Base-by-base conservation (phyloP, 2,888 invertebrate species). In the Platerodrilus igneus region DNA sequence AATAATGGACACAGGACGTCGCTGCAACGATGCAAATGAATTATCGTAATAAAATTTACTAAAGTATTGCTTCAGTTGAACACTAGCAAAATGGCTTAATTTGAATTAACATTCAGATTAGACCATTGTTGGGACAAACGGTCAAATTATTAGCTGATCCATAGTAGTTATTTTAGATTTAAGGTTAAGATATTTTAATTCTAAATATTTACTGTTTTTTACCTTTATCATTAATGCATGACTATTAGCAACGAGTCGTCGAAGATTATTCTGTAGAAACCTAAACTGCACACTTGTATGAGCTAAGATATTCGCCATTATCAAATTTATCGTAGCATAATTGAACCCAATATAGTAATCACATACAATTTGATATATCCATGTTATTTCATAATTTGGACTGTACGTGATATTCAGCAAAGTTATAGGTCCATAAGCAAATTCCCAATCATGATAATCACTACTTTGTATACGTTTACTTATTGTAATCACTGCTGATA, bases 401-500 rank as follows among this genome's bases (percentile, higher is more conserved):
- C 37, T 37, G 16, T 23, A 27, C 3, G 41, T 37, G n/a, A 28
- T 9, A 20, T 41, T 33, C 4, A 42, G 8, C 6, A 37, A 6
- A 2, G 42, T 34, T n/a, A 42, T 22, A 2, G 42, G 34, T 1
- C 37, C 37, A 18, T 34, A 42, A 4, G 34, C 17, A 15, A 42
- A 34, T 13, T 37, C 29, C 42, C 42, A 42, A 14, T 42, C 37
- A n/a, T 29, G 29, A 11, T n/a, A 20, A 32, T 41, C 37, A 14
- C 18, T 37, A 15, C 37, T 37, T 15, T 18, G 13, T 14, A 37
- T 26, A 4, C 37, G 37, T 19, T 31, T 30, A 8, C 11, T 25
- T 1, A 37, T n/a, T 4, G 37, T 37, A 15, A 27, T 18, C 2
- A 28, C 10, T 7, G 32, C 26, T 32, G 26, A 32, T 16, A 32